Evolutionary conservation across 2,113 vertebrate species (phyloP), one percentile per base, ranked within the genome.

Genomic region (Gallinago jamesoni): DNA sequence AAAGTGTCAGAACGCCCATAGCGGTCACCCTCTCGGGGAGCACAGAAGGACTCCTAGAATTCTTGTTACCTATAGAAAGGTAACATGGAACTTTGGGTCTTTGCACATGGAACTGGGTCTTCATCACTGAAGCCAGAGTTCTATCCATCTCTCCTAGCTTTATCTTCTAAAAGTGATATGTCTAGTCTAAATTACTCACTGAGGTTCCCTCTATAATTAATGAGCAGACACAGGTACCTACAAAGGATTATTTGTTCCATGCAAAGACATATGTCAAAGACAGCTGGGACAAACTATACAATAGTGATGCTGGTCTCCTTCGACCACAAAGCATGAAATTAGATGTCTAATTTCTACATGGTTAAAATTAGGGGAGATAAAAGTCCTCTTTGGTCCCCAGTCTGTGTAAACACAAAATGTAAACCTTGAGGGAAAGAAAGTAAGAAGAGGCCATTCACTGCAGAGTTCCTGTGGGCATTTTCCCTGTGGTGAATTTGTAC

Each of bases 251-350:
- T 78, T 88, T 96, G 91, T 94, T 83, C 83, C 80, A 86, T 84
- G n/a, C 80, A 87, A 77, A 89, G 89, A 63, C 80, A 90, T 67
- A 87, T 57, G 73, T 84, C 91, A 91, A 45, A 94, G 39, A 67
- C 86, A 90, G 80, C 70, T 92, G 80, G 83, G 76, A 64, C 74
- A 66, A 86, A 90, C 79, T 63, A 23, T 70, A 77, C 73, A 92
- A 52, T 74, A 63, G 86, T 84, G 93, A 55, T 63, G 52, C n/a
- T 62, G 39, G 41, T 78, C 86, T 95, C 31, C 91, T 96, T 97
- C 96, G 95, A 97, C 91, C 77, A 89, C 59, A 75, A 43, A 84
- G 91, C 94, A 94, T 94, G 93, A 96, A 97, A 97, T 97, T 96
- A 94, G 64, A 84, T 35, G 68, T 78, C 89, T 95, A 87, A 92